Evolutionary conservation across 2,113 vertebrate genomes (phyloP), one percentile per base, ranked within the genome.

Genomic region (Pipra filicauda): DNA sequence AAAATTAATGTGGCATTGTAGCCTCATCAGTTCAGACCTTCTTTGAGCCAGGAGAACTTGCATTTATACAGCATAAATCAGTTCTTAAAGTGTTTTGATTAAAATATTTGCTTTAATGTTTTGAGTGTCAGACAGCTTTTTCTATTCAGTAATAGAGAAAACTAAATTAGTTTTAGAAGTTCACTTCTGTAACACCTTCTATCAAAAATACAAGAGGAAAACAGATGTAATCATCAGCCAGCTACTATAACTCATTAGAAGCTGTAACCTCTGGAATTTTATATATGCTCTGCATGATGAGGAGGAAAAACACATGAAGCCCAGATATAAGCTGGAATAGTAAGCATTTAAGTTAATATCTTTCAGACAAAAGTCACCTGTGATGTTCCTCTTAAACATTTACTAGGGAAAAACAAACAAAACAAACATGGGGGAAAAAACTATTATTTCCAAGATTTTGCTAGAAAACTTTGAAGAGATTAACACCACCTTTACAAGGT

Each of bases 341-440:
- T 31, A 84, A 71, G 37, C 39, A 51, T 48, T 69, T 82, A n/a
- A 75, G 8, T 23, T 51, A 15, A 0, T 62, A 80, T 12, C 10
- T 70, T 13, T 26, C 57, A 94, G 54, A 85, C 18, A 65, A 61
- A 44, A 58, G 39, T 69, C 44, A 85, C 13, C 26, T 35, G 13
- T 43, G 15, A 37, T 48, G 12, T 19, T 81, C 15, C 15, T 88
- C 52, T 69, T 72, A 61, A 81, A 64, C 6, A 65, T 51, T 46
- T 43, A 61, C 19, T 44, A 37, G 26, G 5, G 13, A 6, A 3
- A 37, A 62, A 65, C 59, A 27, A 30, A 10, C 7, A 9, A 28
- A 11, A 5, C 20, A 3, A 31, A 33, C 7, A 55, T 1, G 5
- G 4, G 5, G 2, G 9, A 15, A 81, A 39, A 91, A n/a, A 9